Conservation (phyloP, 2,888 invertebrate species). For the Rapana venosa region DNA sequence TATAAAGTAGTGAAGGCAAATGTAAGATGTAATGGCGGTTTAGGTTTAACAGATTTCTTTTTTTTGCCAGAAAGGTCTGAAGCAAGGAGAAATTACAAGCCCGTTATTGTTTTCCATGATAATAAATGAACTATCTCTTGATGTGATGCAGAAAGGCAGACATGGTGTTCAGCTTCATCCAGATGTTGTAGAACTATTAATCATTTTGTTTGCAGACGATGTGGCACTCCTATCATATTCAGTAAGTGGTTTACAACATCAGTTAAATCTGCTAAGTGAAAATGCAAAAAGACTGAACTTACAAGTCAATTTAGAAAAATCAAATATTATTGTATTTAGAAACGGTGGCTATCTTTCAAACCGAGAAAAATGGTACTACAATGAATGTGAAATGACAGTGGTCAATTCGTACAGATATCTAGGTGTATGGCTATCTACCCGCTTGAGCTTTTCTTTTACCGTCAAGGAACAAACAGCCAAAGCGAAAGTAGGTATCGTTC, state of each 20-base stretch:
- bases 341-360: neutral
- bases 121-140: neutral
- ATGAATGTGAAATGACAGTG: neutral
- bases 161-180: neutral
- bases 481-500: neutral
- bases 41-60: conserved; percentile 2
- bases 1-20: neutral
- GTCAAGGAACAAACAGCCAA: neutral
- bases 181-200: neutral
- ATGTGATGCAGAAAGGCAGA: neutral
- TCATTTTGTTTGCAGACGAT: conserved; percentile 2
- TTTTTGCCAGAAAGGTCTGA: neutral
- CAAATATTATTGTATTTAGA: conserved; percentile 25
- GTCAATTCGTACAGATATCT: neutral
- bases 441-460: neutral
- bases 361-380: neutral
- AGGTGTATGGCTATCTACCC: neutral
- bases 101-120: neutral
- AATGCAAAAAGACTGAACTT: neutral
- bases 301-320: neutral
- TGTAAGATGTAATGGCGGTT: neutral
- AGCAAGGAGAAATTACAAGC: neutral
- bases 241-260: neutral
- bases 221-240: neutral
- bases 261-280: neutral